phyloP scores from a whole-genome alignment of 1,140 invertebrate species.

The Drosophila persimilis region DNA sequence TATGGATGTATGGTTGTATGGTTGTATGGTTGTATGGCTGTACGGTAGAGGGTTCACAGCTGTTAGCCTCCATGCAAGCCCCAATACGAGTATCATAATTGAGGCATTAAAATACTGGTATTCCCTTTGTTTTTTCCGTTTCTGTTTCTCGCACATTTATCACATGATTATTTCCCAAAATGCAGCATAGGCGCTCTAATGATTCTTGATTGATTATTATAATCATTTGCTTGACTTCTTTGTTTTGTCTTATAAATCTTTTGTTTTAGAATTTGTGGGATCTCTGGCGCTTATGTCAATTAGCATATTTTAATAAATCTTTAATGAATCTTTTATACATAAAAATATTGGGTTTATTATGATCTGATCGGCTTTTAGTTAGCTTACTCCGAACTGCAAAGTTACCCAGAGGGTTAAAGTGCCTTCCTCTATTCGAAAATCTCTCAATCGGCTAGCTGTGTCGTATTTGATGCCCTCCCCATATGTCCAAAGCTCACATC shows the following conservation, averaged over 20 bases:
- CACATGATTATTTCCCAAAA: slow-evolving; percentile 32
- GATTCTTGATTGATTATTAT: slow-evolving; percentile 55
- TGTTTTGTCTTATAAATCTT: slow-evolving; percentile 10
- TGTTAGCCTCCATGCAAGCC: slow-evolving; percentile 1
- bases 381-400: too few species aligned
- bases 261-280: slow-evolving; percentile 7
- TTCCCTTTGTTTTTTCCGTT: slow-evolving; percentile 17
- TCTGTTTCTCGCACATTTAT: slow-evolving; percentile 28
- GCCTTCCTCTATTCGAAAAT: too few species aligned
- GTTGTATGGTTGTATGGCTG: not conserved
- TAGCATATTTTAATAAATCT: slow-evolving; percentile 29
- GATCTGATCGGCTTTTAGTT: too few species aligned
- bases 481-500: too few species aligned
- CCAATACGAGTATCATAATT: not conserved
- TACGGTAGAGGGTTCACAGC: slow-evolving; percentile 11
- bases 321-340: slow-evolving; percentile 18
- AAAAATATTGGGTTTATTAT: too few species aligned
- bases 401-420: too few species aligned
- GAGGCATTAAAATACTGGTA: slow-evolving; percentile 7
- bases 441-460: too few species aligned
- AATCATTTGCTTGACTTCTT: slow-evolving; percentile 27
- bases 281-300: slow-evolving; percentile 27
- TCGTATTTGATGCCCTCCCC: too few species aligned
- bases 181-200: slow-evolving; percentile 43
- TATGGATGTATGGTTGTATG: too few species aligned